Conservation (phyloP, 2,888 invertebrate genomes). For the Phoenoteleia sp. region DNA sequence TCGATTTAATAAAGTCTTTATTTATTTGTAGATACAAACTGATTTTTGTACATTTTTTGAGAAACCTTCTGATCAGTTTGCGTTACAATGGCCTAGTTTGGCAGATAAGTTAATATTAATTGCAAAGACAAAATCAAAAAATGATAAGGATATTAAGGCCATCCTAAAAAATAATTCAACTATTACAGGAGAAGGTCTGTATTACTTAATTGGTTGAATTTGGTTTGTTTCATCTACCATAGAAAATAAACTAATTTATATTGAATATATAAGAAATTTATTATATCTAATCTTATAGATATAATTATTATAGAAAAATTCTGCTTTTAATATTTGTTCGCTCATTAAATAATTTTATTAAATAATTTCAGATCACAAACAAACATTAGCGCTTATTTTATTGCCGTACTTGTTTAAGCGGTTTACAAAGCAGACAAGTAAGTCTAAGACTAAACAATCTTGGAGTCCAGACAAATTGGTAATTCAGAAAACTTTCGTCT, state of each 20-base stretch:
- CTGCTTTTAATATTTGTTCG: no score
- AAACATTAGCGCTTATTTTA: conserved; percentile 34
- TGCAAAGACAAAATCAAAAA: not conserved
- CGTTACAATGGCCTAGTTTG: conserved; percentile 12
- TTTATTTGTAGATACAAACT: conserved; percentile 34
- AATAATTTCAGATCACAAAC: conserved; percentile 8
- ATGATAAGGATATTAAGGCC: conserved; percentile 24
- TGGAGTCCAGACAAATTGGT: conserved; percentile 56
- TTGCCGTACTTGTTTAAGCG: conserved; percentile 48
- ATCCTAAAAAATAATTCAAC: conserved; percentile 1
- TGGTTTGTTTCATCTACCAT: no score
- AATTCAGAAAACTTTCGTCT: conserved; percentile 45
- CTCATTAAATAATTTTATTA: not conserved
- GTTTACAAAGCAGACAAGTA: conserved; percentile 28
- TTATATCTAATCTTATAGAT: no score
- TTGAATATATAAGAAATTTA: no score
- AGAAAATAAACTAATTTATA: no score
- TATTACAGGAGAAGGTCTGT: no score
- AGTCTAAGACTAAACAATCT: conserved; percentile 26
- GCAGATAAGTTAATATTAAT: conserved; percentile 17
- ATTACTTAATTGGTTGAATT: no score
- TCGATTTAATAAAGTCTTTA: not conserved
- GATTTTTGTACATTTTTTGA: conserved; percentile 26
- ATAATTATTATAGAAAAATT: no score
- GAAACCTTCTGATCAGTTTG: conserved; percentile 22